Base-by-base conservation (phyloP, 2,888 invertebrate species). In the Ptycholaimellus sp. region DNA sequence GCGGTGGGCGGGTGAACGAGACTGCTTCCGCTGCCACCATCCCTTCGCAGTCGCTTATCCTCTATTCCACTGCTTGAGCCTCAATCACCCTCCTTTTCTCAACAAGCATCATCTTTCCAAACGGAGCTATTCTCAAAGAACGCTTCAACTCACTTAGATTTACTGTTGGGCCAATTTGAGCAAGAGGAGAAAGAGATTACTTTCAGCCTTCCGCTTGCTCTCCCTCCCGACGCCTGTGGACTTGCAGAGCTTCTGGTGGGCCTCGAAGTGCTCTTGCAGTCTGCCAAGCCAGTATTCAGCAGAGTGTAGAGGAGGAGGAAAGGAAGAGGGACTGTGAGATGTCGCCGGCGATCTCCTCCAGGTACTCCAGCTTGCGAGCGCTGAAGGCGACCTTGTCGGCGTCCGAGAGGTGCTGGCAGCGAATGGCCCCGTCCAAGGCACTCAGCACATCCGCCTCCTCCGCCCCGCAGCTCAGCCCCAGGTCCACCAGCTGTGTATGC, bases 361-460 rank as follows among this genome's bases (percentile, higher is more conserved):
- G 69, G 56, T 83, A 82, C 63, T 93, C 90, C 41, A 90, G 72
- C 55, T 85, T 82, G 28, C 90, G 70, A 64, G 83, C 82, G 44
- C 85, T 80, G 65, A 93, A 77, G 44, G 75, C 62, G 35, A 83
- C 72, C 33, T 48, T 46, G 16, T 53, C 49, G 30, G 45, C 46
- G 14, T 41, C 32, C n/a, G 45, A 33, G 20, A 53, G 38, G 22
- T 48, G 35, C 40, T 38, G 22, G 43, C 42, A 31, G 35, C 46
- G 29, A 39, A 48, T 28, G 13, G 49, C 50, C 16, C 38, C 30
- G 33, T 52, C 52, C 23, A 52, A 48, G 6, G 51, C 47, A 13
- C 47, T 44, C 21, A 49, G 16, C 5, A 52, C 46, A 33, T 46
- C 47, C 11, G 35, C 34, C 42, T 51, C 17, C 4, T 18, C 31